Base-by-base conservation (phyloP, 2,113 vertebrate species). In the Cynocephalus volans region DNA sequence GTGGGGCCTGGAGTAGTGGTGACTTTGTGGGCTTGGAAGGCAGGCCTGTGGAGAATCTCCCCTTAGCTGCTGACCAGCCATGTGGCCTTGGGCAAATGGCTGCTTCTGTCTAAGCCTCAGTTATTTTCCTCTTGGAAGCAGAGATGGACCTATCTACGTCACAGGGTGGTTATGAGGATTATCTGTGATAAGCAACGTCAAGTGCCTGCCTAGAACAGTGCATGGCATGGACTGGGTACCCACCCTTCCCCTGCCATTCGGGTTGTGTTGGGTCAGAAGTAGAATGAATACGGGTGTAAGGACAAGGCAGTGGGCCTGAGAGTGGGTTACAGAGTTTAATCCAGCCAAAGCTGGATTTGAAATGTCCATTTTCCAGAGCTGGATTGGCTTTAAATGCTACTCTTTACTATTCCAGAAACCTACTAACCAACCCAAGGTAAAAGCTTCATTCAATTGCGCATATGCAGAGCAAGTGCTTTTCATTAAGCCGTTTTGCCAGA, bases 121-220 rank as follows among this genome's bases (percentile, higher is more conserved):
- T 21, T 77, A 15, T 69, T 97, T 94, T 82, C 50, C 82, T 77
- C 77, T 82, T n/a, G 58, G 75, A 95, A 93, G 24, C n/a, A 54
- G 48, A 87, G 65, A n/a, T 75, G 93, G n/a, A 8, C 8, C 0
- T 77, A 36, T 18, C 73, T 52, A 1, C 52, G 52, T 87, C 13
- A n/a, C 33, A 54, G 33, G 70, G 36, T 2, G 1, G 62, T 9
- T 64, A 14, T 76, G 56, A 60, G 62, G 60, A 26, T 65, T 36
- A 26, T 17, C 3, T 88, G 62, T 70, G 92, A 70, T 75, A 70
- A 85, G 86, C 62, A 28, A 14, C 10, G 64, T 67, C 85, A 62
- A 2, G 81, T 41, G 64, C 45, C 52, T 0, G 0, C 45, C 80
- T 48, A 64, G 48, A 50, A 28, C 6, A 19, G 77, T 18, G 8